phyloP scores from a whole-genome alignment of 2,113 vertebrate genomes.

The Pelecanoides urinatrix region DNA sequence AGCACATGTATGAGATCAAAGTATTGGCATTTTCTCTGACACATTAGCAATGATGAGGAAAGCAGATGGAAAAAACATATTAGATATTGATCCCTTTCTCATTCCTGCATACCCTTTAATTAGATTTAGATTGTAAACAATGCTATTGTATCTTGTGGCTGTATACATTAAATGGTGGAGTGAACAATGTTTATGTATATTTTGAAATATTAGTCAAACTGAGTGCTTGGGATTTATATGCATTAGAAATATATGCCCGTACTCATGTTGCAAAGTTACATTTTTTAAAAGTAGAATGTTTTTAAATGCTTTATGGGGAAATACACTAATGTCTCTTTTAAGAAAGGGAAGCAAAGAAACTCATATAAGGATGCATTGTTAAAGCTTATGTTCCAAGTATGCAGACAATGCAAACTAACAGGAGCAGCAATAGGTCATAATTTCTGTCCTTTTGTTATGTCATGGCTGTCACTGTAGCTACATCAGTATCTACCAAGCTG shows the following conservation, averaged over 20 bases:
- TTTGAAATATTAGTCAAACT: not conserved
- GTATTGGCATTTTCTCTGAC: constrained; percentile 75
- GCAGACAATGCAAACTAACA: not conserved
- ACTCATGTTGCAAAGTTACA: not conserved
- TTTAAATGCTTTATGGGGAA: not conserved
- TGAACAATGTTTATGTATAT: not conserved
- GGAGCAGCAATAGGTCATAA: not conserved
- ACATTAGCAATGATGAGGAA: constrained; percentile 70
- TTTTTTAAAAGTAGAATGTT: not conserved
- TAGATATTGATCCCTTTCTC: constrained; percentile 81
- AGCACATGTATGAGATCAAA: constrained; percentile 74
- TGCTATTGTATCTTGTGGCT: constrained; percentile 47
- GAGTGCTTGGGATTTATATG: not conserved
- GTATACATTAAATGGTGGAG: not conserved
- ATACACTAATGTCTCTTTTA: not conserved
- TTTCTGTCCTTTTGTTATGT: not conserved
- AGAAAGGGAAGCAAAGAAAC: not conserved
- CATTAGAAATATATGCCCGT: not conserved
- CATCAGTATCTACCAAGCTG: not conserved
- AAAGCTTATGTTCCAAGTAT: not conserved
- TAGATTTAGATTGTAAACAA: constrained; percentile 89
- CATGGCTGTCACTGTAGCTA: not conserved
- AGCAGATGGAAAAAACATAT: constrained; percentile 84
- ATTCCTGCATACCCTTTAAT: constrained; percentile 79
- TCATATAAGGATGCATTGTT: not conserved